phyloP scores from a whole-genome alignment of 2,888 invertebrate species.

The Euzetes globulus region DNA sequence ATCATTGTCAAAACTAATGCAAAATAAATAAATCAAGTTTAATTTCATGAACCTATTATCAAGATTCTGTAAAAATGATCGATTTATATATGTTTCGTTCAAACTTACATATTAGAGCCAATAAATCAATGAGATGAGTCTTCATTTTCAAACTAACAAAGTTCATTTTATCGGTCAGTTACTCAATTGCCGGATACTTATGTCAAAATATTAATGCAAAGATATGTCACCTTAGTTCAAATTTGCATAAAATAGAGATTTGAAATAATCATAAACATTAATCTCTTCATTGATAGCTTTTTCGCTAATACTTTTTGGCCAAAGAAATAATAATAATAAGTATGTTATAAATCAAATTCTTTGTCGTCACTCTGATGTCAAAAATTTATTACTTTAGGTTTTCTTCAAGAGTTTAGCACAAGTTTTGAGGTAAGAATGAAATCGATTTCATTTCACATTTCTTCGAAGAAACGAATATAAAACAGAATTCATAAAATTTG shows the following conservation, averaged over 20 bases:
- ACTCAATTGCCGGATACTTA: no score
- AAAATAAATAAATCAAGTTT: background rate
- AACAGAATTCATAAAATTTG: background rate
- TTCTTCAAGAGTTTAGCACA: background rate
- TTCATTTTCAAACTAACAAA: background rate
- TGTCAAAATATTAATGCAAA: no score
- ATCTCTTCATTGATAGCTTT: no score
- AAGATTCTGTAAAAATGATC: no score
- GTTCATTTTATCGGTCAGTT: background rate
- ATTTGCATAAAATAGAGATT: no score
- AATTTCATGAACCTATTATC: no score
- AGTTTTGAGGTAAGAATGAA: background rate
- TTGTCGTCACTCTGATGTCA: no score
- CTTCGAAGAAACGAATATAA: background rate
- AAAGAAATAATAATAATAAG: no score
- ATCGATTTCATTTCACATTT: background rate
- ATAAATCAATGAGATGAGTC: background rate
- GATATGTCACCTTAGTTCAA: no score
- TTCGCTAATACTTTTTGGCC: no score
- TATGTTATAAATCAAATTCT: no score
- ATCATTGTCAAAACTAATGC: background rate
- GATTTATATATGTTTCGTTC: background rate
- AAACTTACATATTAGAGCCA: background rate
- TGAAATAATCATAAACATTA: no score
- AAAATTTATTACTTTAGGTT: background rate